Evolutionary conservation across 2,797 vertebrate species (phyloP).

Genomic region (Eulemur coronatus): DNA sequence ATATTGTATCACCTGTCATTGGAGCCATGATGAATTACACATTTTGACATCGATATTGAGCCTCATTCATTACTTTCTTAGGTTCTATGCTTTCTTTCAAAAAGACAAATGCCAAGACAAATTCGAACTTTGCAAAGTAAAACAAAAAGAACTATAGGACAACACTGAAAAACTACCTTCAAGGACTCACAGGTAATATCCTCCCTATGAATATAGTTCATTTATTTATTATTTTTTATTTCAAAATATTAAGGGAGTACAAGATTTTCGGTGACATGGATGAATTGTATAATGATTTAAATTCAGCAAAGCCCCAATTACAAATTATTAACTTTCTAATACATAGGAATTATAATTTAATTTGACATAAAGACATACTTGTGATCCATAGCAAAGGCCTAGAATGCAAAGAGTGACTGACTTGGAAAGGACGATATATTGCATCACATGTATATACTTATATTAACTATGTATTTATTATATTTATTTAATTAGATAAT

Average conservation of each 20-base stretch:
- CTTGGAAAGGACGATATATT: neutral
- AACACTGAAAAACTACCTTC: neutral
- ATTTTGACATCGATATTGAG: slow-evolving; percentile 44
- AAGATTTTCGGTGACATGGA: neutral
- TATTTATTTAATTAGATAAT: neutral
- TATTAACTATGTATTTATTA: neutral
- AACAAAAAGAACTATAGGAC: neutral
- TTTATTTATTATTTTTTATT: neutral
- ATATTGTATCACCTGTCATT: neutral
- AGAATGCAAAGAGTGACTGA: neutral
- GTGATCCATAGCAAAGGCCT: neutral
- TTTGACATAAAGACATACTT: neutral
- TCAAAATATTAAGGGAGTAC: neutral
- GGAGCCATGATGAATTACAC: slow-evolving; percentile 45
- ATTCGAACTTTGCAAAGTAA: slow-evolving; percentile 21
- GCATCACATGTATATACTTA: neutral
- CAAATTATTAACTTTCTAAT: neutral
- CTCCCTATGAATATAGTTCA: neutral
- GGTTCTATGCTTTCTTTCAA: slow-evolving; percentile 44
- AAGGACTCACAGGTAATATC: neutral
- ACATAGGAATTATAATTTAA: neutral
- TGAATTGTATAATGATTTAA: neutral
- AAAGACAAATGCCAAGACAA: slow-evolving; percentile 57
- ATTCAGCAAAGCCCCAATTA: neutral
- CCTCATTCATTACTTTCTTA: slow-evolving; percentile 48